Conservation (phyloP, 2,888 invertebrate species). For the Pristionchus entomophagus region DNA sequence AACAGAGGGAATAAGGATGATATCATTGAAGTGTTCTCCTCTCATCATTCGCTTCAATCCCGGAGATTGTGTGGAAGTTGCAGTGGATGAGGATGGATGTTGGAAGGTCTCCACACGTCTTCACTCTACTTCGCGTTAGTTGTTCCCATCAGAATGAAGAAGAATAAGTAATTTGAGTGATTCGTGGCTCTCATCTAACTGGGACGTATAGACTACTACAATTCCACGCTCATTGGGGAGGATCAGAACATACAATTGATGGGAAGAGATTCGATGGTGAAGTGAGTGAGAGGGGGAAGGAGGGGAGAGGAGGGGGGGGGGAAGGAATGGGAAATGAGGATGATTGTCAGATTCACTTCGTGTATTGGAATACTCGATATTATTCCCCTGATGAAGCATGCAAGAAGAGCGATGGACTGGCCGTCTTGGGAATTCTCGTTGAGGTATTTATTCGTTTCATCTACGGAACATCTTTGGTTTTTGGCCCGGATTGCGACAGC, state of each 20-base stretch:
- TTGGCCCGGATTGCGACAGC: too few species aligned
- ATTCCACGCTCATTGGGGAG: constrained; percentile 58
- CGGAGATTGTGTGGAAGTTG: constrained; percentile 34
- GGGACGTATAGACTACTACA: constrained; percentile 50
- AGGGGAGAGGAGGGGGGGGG: not conserved
- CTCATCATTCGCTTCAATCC: constrained; percentile 32
- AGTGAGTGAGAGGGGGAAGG: not conserved
- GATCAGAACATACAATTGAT: constrained; percentile 53
- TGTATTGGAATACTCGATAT: constrained; percentile 72
- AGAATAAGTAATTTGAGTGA: constrained; percentile 5
- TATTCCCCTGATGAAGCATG: constrained; percentile 63
- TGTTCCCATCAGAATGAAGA: not conserved
- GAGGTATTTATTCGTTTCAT: constrained; percentile 64
- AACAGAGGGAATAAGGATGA: not conserved
- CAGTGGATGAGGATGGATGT: constrained; percentile 4
- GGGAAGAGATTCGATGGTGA: constrained; percentile 46
- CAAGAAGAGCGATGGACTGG: constrained; percentile 68
- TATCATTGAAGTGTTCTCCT: not conserved
- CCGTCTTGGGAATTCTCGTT: constrained; percentile 71
- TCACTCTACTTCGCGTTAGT: constrained; percentile 6
- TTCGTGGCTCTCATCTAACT: constrained; percentile 48
- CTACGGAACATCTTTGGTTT: too few species aligned
- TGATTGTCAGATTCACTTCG: constrained; percentile 68
- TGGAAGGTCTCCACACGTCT: constrained; percentile 25
- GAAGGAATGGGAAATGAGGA: not conserved